Evolutionary conservation across 2,888 invertebrate genomes (phyloP).

Genomic region (Loripinus fragilis): DNA sequence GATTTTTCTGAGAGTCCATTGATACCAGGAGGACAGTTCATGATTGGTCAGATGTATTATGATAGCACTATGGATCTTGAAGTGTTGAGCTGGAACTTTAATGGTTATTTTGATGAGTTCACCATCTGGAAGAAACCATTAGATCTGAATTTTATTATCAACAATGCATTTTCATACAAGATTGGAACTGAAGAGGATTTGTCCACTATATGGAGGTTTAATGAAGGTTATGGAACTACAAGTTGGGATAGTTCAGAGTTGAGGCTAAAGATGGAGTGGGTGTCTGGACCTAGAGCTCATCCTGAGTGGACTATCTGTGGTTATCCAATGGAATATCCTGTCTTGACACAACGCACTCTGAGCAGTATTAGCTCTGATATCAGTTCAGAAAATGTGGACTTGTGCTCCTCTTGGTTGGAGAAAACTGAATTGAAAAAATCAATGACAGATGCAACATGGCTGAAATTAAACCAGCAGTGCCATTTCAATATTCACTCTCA

Average conservation of each 20-base stretch:
- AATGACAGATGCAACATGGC: neutral
- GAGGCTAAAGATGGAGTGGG: conserved; percentile 34
- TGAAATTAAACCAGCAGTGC: conserved; percentile 33
- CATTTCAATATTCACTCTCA: conserved; percentile 30
- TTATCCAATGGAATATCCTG: conserved; percentile 45
- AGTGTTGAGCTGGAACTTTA: conserved; percentile 54
- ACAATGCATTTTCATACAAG: conserved; percentile 53
- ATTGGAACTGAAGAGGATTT: conserved; percentile 32
- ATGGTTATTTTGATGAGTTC: conserved; percentile 69
- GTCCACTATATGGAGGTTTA: conserved; percentile 64
- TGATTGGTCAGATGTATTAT: conserved; percentile 64
- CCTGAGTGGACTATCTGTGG: conserved; percentile 57
- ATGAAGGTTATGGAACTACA: conserved; percentile 55
- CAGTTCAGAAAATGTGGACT: neutral
- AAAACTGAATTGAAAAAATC: neutral
- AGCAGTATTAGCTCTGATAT: neutral
- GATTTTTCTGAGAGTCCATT: conserved; percentile 42
- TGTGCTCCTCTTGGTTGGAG: neutral
- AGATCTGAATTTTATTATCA: conserved; percentile 49
- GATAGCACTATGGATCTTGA: conserved; percentile 24
- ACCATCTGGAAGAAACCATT: conserved; percentile 66
- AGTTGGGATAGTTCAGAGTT: conserved; percentile 46
- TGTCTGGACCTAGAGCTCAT: conserved; percentile 53
- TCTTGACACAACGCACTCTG: neutral
- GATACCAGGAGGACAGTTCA: conserved; percentile 63